Percentiles rank a stretch among this genome's conserved stretches.
Evolutionary conservation across 2,888 invertebrate genomes (phyloP).

Genomic region (Drosophila phalerata): DNA sequence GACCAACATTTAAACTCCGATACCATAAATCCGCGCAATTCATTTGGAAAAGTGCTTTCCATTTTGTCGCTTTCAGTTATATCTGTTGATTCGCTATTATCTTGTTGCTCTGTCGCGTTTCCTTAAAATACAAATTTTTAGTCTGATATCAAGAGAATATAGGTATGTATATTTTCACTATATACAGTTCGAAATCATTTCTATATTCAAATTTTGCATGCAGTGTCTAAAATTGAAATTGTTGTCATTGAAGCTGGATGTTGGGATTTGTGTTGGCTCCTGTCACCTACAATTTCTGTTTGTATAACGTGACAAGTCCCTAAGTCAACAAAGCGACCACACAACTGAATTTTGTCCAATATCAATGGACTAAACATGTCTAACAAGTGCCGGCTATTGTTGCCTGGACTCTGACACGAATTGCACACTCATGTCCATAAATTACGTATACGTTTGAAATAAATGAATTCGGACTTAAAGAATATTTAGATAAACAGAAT

Average conservation of each 20-base stretch:
- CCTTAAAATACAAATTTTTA: not conserved
- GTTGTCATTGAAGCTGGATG: constrained; percentile 10
- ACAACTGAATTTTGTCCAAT: constrained; percentile 10
- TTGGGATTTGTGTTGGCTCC: constrained; percentile 17
- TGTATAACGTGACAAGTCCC: constrained; percentile 24
- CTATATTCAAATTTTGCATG: constrained; percentile 8
- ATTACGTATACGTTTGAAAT: constrained; percentile 23
- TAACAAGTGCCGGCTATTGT: constrained; percentile 17
- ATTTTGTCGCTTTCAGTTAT: constrained; percentile 30
- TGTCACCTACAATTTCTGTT: constrained; percentile 29
- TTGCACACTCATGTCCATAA: constrained; percentile 38
- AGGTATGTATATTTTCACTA: not conserved
- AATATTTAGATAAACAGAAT: no score
- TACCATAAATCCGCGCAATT: constrained; percentile 57
- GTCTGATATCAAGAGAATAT: not conserved
- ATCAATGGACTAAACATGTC: constrained; percentile 19
- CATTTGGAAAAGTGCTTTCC: constrained; percentile 36
- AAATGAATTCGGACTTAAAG: no score
- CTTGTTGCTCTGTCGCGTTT: not conserved
- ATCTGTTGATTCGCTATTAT: constrained; percentile 16
- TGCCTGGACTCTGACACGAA: constrained; percentile 9
- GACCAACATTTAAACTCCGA: constrained; percentile 38
- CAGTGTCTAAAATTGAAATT: constrained; percentile 1
- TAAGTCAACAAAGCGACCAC: constrained; percentile 36
- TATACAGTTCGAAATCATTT: not conserved